Evolutionary conservation across 2,113 vertebrate species (phyloP).

Genomic region (Odocoileus hemionus): DNA sequence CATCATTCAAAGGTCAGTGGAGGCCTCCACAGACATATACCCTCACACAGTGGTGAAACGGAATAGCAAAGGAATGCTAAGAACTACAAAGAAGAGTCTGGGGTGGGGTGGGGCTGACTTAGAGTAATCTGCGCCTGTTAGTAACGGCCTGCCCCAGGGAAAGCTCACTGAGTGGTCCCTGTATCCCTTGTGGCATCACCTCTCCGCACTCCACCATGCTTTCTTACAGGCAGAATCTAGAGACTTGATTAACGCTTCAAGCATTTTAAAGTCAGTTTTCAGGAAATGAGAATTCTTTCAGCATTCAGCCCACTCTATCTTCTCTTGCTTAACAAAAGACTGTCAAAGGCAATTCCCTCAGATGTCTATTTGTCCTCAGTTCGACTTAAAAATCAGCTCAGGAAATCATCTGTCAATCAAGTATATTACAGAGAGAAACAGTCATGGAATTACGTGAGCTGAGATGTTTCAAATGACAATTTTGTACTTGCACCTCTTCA

Average conservation of each 20-base stretch:
- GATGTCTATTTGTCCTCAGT: neutral
- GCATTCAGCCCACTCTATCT: neutral
- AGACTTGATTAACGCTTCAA: neutral
- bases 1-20: neutral
- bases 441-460: conserved; percentile 26
- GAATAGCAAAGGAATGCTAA: neutral
- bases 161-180: neutral
- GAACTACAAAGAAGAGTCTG: neutral
- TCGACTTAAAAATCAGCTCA: conserved; percentile 1
- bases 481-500: conserved; percentile 43
- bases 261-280: conserved; percentile 11
- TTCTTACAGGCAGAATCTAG: conserved; percentile 1
- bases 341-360: neutral
- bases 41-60: neutral
- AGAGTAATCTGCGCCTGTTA: neutral
- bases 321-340: conserved; percentile 35
- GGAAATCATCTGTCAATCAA: conserved; percentile 50
- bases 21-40: too few species aligned
- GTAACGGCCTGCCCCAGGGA: neutral
- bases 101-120: neutral
- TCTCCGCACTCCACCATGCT: neutral
- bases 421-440: conserved; percentile 27
- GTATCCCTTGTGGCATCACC: too few species aligned
- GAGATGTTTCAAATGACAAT: conserved; percentile 54
- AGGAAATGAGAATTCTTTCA: neutral